These are phyloP conservation scores for Phocides pigmalion DNA, from an alignment of 1,140 invertebrate species.

Conservation along the genomic window DNA sequence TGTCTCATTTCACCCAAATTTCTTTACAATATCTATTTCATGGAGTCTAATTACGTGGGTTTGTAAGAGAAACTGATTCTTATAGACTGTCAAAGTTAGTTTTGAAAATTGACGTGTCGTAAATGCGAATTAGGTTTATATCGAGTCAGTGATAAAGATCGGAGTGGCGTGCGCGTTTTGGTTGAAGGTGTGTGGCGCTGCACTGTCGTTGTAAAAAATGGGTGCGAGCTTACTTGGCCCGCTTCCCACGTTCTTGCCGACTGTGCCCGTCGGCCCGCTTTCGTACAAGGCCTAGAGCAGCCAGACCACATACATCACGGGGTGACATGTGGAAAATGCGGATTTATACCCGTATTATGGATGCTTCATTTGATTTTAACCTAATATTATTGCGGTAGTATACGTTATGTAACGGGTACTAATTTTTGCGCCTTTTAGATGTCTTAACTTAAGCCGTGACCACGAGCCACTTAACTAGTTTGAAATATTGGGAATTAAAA, in stretches of 20 bases:
- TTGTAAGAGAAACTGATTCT: constrained; percentile 17
- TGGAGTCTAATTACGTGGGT: constrained; percentile 22
- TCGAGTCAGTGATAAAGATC: constrained; percentile 14
- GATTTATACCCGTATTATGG: constrained; percentile 21
- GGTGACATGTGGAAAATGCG: constrained; percentile 32
- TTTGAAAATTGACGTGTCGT: neutral
- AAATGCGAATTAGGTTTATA: constrained; percentile 17
- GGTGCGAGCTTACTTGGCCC: constrained; percentile 45
- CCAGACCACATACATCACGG: constrained; percentile 31
- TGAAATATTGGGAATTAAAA: too few relatives aligned
- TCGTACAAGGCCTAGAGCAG: constrained; percentile 32
- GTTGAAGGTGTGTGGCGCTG: constrained; percentile 29
- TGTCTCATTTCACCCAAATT: constrained; percentile 20
- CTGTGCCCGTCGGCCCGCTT: constrained; percentile 35
- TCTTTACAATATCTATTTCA: constrained; percentile 18
- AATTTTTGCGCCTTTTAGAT: too few relatives aligned
- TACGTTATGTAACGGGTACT: too few relatives aligned
- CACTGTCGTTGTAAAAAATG: constrained; percentile 47
- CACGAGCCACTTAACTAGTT: too few relatives aligned
- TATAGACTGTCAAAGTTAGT: neutral
- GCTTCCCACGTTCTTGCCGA: constrained; percentile 50
- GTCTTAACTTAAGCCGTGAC: too few relatives aligned
- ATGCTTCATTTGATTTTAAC: neutral
- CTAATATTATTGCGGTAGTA: too few relatives aligned
- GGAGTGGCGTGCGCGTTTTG: constrained; percentile 19